Conservation (phyloP, 2,113 vertebrate genomes). For the Oenanthe melanoleuca region DNA sequence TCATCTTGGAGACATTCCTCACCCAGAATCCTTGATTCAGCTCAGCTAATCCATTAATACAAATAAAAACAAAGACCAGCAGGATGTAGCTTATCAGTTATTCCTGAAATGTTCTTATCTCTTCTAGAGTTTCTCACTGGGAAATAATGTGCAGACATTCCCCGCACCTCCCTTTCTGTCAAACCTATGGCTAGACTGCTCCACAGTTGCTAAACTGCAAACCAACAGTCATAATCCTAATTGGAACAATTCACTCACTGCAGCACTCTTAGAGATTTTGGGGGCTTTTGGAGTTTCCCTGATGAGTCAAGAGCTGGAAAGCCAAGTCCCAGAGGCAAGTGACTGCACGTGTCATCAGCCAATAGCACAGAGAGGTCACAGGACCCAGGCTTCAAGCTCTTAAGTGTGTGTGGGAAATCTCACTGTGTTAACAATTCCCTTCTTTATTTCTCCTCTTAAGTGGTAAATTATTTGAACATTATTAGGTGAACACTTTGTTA, state of each 20-base stretch:
- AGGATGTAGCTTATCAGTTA: conserved; percentile 43
- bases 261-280: not conserved
- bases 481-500: not conserved
- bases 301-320: not conserved
- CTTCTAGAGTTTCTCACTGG: not conserved
- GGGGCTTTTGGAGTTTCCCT: not conserved
- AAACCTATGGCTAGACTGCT: not conserved
- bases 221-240: not conserved
- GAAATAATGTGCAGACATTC: not conserved
- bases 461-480: not conserved
- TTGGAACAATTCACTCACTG: not conserved
- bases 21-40: not conserved
- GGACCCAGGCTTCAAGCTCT: not conserved
- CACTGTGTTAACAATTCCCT: not conserved
- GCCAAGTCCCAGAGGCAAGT: not conserved
- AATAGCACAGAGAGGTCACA: not conserved
- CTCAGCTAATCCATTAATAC: not conserved
- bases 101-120: conserved; percentile 49
- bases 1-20: not conserved
- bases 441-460: not conserved
- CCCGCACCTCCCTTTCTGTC: not conserved
- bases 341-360: not conserved
- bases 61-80: conserved; percentile 16
- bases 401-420: not conserved
- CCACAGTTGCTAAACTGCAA: not conserved